Base-by-base conservation (phyloP, 1,140 invertebrate species). In the Drosophila sturtevanti region DNA sequence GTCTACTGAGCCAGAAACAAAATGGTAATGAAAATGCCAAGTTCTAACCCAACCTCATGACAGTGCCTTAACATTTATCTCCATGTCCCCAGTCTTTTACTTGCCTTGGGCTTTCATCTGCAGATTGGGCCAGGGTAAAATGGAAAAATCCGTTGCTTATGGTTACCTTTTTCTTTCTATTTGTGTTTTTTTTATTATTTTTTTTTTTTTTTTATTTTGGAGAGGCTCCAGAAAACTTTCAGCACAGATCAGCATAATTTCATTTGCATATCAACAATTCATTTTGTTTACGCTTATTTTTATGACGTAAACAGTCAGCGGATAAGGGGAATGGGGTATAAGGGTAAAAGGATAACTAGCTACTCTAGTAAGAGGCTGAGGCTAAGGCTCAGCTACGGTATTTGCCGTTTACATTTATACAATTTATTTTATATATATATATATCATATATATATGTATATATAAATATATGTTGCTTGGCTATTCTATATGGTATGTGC, bases 231-330 rank as follows among this genome's bases (percentile, higher is more conserved):
- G 54, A 56, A 56, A 56, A 56, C 27, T 56, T 74, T 71, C 72
- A 35, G 68, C 75, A 51, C 63, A 78, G 76, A 78, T 78, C 76
- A 78, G 74, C 76, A 78, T 78, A 78, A 78, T 77, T 77, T 78
- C 68, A 78, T 78, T 78, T 78, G 76, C 76, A 78, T 78, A 78
- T 78, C 76, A 78, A 78, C 76, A 78, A 78, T 78, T 77, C 75
- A 56, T 77, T 77, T 76, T 78, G 74, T 78, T 78, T 78, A 68
- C 74, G 76, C 77, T 78, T 78, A 77, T 77, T 78, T 78, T 78
- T 78, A 78, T 78, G 76, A 78, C 74, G 63, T 56, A 78, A 77
- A 78, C 76, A 77, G 41, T 21, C 41, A 48, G 16, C 11, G 41
- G 63, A 58, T 14, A 18, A 34, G 27, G 38, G n/a, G 22, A 4